Evolutionary conservation across 2,888 invertebrate species (phyloP), one percentile per base, ranked within the genome.

Genomic region (Amblyteles armatorius): DNA sequence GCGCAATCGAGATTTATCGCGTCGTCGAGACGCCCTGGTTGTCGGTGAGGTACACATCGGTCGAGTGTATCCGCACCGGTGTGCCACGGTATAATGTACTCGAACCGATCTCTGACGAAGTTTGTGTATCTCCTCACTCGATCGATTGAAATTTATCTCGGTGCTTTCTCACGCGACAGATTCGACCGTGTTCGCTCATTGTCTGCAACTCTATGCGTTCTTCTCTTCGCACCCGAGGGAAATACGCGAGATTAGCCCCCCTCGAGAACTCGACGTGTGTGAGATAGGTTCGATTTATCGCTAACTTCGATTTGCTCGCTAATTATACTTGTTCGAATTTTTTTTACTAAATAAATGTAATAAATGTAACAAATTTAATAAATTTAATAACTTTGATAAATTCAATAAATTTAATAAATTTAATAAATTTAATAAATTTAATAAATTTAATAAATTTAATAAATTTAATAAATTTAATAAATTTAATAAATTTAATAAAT

Each of bases 1-100:
- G 79, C 57, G 85, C 84, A 86, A 83, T 85, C 72, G 76, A 82
- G 86, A 82, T 85, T 87, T 86, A 86, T 85, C 85, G 83, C 74
- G 33, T 68, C 52, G 71, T 76, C 65, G 78, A 80, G 77, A 81
- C 79, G 83, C 83, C 79, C 80, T 82, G 82, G 78, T 81, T 83
- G 48, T 52, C 48, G 33, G 50, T n/a, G 77, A 52, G 16, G 9
- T 44, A 22, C 40, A 29, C 33, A 29, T 6, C 26, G 60, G 16
- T 60, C 22, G 29, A 4, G 16, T 2, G 6, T 63, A 63, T 63
- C 13, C 9, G 29, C 16, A 33, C 60, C 16, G 29, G 16, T 44
- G 44, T 63, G 33, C 33, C 33, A 33, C 29, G 33, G 13, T 63
- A 63, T 63, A 63, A 63, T 63, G 60, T 63, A 63, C 60, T 63